phyloP scores from a whole-genome alignment of 2,113 vertebrate genomes.

The Arothron firmamentum region DNA sequence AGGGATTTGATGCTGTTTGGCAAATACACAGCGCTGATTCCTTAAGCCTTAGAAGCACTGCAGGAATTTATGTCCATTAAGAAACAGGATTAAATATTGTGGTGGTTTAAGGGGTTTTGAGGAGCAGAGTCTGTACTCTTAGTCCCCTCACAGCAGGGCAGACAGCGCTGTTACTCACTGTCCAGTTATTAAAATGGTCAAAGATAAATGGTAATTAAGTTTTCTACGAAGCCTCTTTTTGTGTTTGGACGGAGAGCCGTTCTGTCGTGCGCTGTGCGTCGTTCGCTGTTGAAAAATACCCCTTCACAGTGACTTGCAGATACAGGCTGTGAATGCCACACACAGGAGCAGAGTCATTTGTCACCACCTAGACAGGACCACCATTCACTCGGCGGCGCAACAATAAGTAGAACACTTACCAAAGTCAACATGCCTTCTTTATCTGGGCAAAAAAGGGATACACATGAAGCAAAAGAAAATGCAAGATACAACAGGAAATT shows the following conservation, averaged over 20 bases:
- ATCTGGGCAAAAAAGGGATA: neutral
- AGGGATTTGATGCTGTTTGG: conserved; percentile 63
- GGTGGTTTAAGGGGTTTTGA: conserved; percentile 48
- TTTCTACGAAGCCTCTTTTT: conserved; percentile 24
- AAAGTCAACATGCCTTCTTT: neutral
- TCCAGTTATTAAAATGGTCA: conserved; percentile 41
- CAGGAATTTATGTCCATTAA: conserved; percentile 67
- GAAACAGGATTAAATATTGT: conserved; percentile 64
- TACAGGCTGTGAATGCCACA: conserved; percentile 1
- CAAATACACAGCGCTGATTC: conserved; percentile 47
- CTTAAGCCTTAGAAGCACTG: conserved; percentile 56
- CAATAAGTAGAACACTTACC: neutral
- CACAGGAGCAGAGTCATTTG: neutral
- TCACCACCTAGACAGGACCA: no score
- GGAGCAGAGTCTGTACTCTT: conserved; percentile 21
- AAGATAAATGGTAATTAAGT: conserved; percentile 44
- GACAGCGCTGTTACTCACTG: conserved; percentile 33
- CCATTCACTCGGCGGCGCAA: neutral
- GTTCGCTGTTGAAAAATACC: conserved; percentile 15
- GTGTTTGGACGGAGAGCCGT: conserved; percentile 22
- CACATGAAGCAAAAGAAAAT: no score
- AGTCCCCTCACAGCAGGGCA: conserved; percentile 12
- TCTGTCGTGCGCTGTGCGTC: conserved; percentile 16
- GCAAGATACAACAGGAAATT: no score
- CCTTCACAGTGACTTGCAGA: conserved; percentile 2